Evolutionary conservation across 2,888 invertebrate species (phyloP).

Genomic region (Philaethria dido): DNA sequence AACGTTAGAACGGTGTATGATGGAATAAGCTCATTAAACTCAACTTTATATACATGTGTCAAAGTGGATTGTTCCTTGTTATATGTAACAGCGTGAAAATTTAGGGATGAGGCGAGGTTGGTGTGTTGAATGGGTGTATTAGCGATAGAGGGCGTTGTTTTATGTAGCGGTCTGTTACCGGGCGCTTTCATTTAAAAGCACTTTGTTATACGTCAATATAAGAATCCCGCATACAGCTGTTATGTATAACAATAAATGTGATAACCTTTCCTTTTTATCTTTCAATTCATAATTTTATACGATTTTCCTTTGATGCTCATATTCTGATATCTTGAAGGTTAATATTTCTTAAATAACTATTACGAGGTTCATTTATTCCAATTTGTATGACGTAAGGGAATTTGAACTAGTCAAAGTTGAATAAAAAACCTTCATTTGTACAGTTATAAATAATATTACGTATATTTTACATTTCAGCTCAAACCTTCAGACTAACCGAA

Average conservation of each 20-base stretch:
- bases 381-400: not conserved
- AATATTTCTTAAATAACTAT: not conserved
- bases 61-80: conserved; percentile 51
- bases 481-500: no score
- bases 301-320: not conserved
- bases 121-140: conserved; percentile 64
- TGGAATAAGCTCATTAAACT: conserved; percentile 44
- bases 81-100: conserved; percentile 48
- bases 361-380: not conserved
- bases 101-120: conserved; percentile 71
- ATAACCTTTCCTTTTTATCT: not conserved
- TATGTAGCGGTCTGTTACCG: conserved; percentile 62
- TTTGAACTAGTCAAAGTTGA: not conserved
- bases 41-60: conserved; percentile 49
- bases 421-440: not conserved
- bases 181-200: conserved; percentile 65
- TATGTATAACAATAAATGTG: conserved; percentile 14
- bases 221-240: conserved; percentile 39
- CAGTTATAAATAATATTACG: no score
- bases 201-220: conserved; percentile 57
- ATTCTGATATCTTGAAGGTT: not conserved
- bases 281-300: conserved; percentile 3
- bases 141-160: conserved; percentile 71
- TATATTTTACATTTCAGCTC: no score
- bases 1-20: conserved; percentile 56